Conservation (phyloP, 2,797 vertebrate genomes). For the Myotis planiceps region DNA sequence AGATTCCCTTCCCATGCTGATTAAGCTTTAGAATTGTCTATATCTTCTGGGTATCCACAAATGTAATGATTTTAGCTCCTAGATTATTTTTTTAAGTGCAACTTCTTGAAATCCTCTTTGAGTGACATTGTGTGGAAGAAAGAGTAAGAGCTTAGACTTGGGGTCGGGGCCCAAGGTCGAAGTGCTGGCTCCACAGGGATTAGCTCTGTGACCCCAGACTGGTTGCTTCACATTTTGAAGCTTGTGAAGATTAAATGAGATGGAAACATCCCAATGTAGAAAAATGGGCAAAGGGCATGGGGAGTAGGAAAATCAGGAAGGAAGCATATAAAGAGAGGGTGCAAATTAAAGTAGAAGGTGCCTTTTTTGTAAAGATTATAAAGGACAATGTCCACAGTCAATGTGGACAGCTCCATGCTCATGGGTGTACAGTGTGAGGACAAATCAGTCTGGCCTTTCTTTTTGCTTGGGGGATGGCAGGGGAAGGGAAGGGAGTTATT, state of each 20-base stretch:
- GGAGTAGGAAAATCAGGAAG: not conserved
- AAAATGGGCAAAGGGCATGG: not conserved
- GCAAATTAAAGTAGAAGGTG: not conserved
- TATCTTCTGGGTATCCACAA: not conserved
- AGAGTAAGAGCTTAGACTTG: not conserved
- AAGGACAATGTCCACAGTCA: not conserved
- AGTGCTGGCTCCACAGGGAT: not conserved
- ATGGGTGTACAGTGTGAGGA: not conserved
- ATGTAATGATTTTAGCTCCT: not conserved
- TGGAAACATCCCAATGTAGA: not conserved
- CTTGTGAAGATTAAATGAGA: not conserved
- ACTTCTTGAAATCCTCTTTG: not conserved
- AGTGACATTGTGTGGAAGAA: not conserved
- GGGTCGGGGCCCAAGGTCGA: not conserved
- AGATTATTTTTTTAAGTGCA: not conserved
- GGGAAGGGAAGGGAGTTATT: not conserved
- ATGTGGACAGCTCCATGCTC: not conserved
- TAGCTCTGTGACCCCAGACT: slow-evolving; percentile 32
- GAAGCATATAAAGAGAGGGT: not conserved
- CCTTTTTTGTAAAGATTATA: not conserved
- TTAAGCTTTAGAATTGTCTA: not conserved
- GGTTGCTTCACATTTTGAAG: slow-evolving; percentile 14
- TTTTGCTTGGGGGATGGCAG: not conserved
- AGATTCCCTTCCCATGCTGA: not conserved
- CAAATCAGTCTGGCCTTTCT: not conserved